Base-by-base conservation (phyloP, 1,140 invertebrate genomes). In the Tetramorium alpestre region DNA sequence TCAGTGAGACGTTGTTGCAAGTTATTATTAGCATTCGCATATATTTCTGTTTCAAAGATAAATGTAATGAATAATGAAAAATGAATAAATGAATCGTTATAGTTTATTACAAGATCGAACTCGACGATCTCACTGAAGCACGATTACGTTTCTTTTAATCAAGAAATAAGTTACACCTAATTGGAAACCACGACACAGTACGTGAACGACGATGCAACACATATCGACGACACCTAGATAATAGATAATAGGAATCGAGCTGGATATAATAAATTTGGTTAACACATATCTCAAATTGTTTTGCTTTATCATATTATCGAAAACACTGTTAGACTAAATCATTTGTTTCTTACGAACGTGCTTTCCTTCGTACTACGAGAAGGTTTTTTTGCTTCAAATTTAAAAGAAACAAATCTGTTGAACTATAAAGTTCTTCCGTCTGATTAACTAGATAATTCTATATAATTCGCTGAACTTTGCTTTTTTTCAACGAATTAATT, bases 121-220 rank as follows among this genome's bases (percentile, higher is more conserved):
- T 49, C 4, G 44, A 2, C 38, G 44, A 62, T 16, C 33, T 75
- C 41, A 18, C 25, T 47, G 6, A 78, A 51, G 18, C 47, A 80
- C 80, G 44, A 18, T 73, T 78, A 41, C 47, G 41, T 25, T 81
- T 84, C 38, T n/a, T 38, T n/a, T 47, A 10, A 80, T 56, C n/a
- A 64, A 64, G 67, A 44, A 89, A 85, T 22, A 54, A 72, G 44
- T 33, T 33, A 62, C 41, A 13, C 67, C 64, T 77, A 62, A 80
- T 54, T 62, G 51, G 38, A 58, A 78, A 91, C 7, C 49, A 90
- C 64, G 28, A 94, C 94, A 94, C 93, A 94, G 90, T 91, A 94
- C 93, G 90, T 92, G 72, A 93, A 91, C 93, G 91, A 92, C 90
- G 89, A 94, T 94, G 91, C 93, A 94, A 93, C 91, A 92, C 88